A percentile compares a stretch with the other conserved stretches of the same genome.
Evolutionary conservation across 2,888 invertebrate genomes (phyloP).

Genomic region (Tortricodes alternella): DNA sequence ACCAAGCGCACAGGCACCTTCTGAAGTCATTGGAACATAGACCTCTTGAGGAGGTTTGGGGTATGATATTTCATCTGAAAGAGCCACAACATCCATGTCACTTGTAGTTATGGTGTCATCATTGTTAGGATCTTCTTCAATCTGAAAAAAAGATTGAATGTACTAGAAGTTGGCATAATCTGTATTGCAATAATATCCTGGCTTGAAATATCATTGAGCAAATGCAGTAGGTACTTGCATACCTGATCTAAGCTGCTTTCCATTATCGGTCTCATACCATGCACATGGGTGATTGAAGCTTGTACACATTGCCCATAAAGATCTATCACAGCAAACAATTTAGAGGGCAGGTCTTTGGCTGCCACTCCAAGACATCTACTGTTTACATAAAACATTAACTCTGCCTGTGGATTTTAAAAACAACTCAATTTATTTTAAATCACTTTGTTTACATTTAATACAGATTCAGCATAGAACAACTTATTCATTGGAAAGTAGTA

Average conservation of each 20-base stretch:
- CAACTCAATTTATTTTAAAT: no score
- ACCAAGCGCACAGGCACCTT: slow-evolving; percentile 58
- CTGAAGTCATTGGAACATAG: slow-evolving; percentile 53
- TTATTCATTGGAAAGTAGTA: background rate
- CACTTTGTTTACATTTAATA: no score
- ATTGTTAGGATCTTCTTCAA: slow-evolving; percentile 62
- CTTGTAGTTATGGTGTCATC: slow-evolving; percentile 59
- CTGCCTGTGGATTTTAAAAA: no score
- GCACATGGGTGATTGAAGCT: slow-evolving; percentile 82
- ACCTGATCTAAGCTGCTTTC: slow-evolving; percentile 62
- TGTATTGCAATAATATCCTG: no score
- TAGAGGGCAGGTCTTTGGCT: slow-evolving; percentile 88
- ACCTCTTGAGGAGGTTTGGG: slow-evolving; percentile 47
- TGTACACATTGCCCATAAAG: slow-evolving; percentile 97
- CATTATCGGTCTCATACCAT: slow-evolving; percentile 54
- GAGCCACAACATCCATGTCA: slow-evolving; percentile 47
- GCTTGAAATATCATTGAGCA: background rate
- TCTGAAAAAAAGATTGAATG: slow-evolving; percentile 41
- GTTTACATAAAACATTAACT: slow-evolving; percentile 94
- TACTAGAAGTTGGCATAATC: background rate
- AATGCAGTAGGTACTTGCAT: background rate
- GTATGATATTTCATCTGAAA: slow-evolving; percentile 38
- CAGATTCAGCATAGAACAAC: no score
- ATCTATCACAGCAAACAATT: slow-evolving; percentile 96
- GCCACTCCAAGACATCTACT: slow-evolving; percentile 95